Evolutionary conservation across 2,113 vertebrate species (phyloP), one percentile per base, ranked within the genome.

Genomic region (Aix galericulata): DNA sequence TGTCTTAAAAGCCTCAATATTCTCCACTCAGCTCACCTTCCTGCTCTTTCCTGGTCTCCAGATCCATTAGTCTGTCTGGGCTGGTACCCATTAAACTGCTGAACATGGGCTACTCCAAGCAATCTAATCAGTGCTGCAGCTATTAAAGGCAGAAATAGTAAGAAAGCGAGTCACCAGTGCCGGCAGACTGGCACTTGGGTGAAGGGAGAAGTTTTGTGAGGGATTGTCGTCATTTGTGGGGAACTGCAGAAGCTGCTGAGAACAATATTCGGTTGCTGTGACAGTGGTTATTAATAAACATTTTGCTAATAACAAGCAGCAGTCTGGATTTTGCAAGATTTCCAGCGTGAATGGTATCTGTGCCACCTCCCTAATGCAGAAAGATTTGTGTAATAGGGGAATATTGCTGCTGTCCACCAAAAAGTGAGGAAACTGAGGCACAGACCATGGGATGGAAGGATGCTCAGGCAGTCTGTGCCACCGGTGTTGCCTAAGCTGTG

Each of bases 11-110:
- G 79, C 95, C 69, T 96, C 62, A 34, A 88, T 87, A 93, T 78
- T 94, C 84, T 73, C 67, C 73, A 83, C 91, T 88, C 89, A 62
- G 69, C 56, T 77, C 86, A 93, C 87, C 72, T 96, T 91, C 77
- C 77, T 94, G 90, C 73, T 94, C 88, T 82, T 71, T 55, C 36
- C 95, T 95, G 85, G 89, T 94, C 94, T 94, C 82, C 62, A 77
- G 69, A 89, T 72, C 90, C 95, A 94, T 97, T 96, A 82, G 77
- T 53, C 71, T 96, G 72, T 96, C 87, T 93, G 83, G 91, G 82
- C 63, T 95, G 87, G 87, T 81, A 71, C 75, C 85, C 93, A 86
- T 91, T 93, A 94, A 93, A 96, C 66, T 63, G 44, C 93, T 91
- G 55, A 62, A 38, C 60, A 60, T 42, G 63, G 94, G 50, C 88